Base-by-base conservation (phyloP, 2,113 vertebrate genomes). In the Tapirus terrestris region DNA sequence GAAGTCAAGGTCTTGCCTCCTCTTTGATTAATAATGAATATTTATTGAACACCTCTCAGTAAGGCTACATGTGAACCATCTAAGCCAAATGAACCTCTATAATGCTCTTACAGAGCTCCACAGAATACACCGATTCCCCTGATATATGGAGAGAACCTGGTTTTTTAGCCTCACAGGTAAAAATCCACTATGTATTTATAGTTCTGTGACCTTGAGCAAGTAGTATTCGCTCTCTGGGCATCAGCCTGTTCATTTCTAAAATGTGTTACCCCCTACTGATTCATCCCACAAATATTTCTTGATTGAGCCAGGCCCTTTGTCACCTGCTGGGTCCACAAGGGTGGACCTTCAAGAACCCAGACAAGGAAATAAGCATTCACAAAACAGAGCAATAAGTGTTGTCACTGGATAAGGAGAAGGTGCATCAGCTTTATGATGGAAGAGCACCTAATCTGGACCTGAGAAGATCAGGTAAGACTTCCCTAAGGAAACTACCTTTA, bases 11-110 rank as follows among this genome's bases (percentile, higher is more conserved):
- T 83, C 39, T 81, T 81, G 33, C 48, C 76, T 94, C 13, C 86
- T 88, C 27, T 70, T 86, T 84, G 82, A 91, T 86, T 85, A 93
- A 86, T 77, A 82, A 79, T 77, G 33, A 91, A 75, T 77, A 96
- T 67, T 70, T 91, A 63, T 58, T 86, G 94, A 93, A 72, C 33
- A 36, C 16, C 39, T 81, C 60, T 70, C 58, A 48, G 18, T 27
- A 93, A 93, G 67, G 61, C 68, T 89, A 56, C 31, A 76, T 63
- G 77, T 6, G 77, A 96, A 87, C 65, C 27, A 43, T 51, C 39
- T 77, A 39, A 94, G 61, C 2, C 89, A 86, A 60, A 56, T 5
- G 33, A 81, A 11, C 68, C n/a, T 89, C 88, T 85, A 21, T 27
- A 48, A 36, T 60, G 58, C 14, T 67, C 33, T 86, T 68, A 91